Conservation (phyloP, 1,140 invertebrate species). For the Aleiodes sp. region DNA sequence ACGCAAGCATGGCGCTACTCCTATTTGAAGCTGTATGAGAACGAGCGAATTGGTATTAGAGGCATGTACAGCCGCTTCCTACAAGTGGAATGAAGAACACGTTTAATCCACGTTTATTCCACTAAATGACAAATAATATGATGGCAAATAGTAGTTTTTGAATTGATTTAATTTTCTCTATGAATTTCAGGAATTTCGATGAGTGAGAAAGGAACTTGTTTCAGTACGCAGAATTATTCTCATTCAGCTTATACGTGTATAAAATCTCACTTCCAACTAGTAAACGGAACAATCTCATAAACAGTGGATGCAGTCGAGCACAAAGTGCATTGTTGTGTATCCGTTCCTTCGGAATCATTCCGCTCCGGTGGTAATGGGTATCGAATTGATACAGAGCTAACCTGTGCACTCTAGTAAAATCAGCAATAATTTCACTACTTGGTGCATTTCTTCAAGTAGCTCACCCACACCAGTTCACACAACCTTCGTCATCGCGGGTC, state of each 20-base stretch:
- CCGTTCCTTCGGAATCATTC: background rate
- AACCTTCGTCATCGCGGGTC: background rate
- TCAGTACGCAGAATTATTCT: too few relatives aligned
- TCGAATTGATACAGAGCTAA: background rate
- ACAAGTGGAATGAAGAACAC: constrained; percentile 26
- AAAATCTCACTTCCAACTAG: background rate
- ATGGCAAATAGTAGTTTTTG: too few relatives aligned
- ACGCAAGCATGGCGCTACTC: constrained; percentile 27
- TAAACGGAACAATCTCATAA: background rate
- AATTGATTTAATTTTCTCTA: too few relatives aligned
- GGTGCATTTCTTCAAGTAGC: background rate
- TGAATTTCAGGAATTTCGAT: too few relatives aligned
- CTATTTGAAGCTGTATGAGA: constrained; percentile 17
- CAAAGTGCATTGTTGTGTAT: constrained; percentile 1
- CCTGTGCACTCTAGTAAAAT: background rate
- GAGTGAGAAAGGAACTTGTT: too few relatives aligned
- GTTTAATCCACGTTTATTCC: constrained; percentile 4
- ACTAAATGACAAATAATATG: background rate
- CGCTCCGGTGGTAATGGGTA: background rate
- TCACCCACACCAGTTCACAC: background rate
- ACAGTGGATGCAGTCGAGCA: background rate
- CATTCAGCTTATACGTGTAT: too few relatives aligned
- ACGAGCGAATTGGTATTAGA: constrained; percentile 18
- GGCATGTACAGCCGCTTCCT: constrained; percentile 3
- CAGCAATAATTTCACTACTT: background rate